Evolutionary conservation across 2,888 invertebrate species (phyloP).

Genomic region (Agrochola lychnidis): DNA sequence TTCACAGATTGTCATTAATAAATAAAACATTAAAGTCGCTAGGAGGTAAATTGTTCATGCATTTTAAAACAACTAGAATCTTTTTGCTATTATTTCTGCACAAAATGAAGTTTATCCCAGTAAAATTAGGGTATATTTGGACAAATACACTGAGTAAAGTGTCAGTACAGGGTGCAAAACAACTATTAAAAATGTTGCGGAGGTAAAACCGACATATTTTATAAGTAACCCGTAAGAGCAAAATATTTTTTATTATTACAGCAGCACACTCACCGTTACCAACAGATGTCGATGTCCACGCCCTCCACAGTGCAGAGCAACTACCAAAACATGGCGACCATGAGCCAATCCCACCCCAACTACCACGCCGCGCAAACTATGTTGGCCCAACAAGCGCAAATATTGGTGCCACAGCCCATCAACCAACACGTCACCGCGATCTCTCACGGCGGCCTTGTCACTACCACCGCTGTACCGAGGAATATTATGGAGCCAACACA

Average conservation of each 20-base stretch:
- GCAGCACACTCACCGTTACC: slow-evolving; percentile 85
- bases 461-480: slow-evolving; percentile 74
- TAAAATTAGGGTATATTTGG: background rate
- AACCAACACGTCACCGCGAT: slow-evolving; percentile 71
- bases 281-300: slow-evolving; percentile 86
- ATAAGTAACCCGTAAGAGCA: fast-evolving
- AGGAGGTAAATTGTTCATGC: background rate
- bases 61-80: background rate
- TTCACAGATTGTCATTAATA: background rate
- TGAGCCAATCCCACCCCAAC: slow-evolving; percentile 86
- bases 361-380: slow-evolving; percentile 66
- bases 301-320: slow-evolving; percentile 77
- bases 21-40: background rate
- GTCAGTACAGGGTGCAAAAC: background rate
- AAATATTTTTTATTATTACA: slow-evolving; percentile 63
- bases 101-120: background rate
- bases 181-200: no score
- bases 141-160: background rate
- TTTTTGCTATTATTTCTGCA: background rate
- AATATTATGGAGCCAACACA: slow-evolving; percentile 80
- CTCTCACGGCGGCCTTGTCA: slow-evolving; percentile 73
- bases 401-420: slow-evolving; percentile 65
- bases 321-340: slow-evolving; percentile 83
- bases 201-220: no score
- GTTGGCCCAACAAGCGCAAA: slow-evolving; percentile 69